These are phyloP conservation scores for Homarus gammarus DNA, from an alignment of 2,888 invertebrate species.

Conservation along the genomic window DNA sequence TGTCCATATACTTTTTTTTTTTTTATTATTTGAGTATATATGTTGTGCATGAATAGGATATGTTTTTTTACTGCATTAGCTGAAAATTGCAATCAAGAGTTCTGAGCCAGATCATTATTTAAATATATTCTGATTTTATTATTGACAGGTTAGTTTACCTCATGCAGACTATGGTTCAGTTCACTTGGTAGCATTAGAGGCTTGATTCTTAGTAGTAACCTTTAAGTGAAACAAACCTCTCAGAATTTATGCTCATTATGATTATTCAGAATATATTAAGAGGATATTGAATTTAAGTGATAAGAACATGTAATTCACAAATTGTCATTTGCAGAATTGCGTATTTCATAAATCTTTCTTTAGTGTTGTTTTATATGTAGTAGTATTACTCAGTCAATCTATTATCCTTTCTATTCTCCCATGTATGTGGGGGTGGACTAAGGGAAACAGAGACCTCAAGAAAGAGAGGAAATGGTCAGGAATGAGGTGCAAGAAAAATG, in stretches of 20 bases:
- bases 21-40: constrained; percentile 27
- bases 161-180: not conserved
- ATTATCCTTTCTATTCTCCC: no score
- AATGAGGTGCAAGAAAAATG: no score
- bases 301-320: no score
- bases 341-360: no score
- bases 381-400: no score
- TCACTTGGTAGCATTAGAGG: not conserved
- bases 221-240: not conserved
- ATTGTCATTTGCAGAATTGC: no score
- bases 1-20: constrained; percentile 54
- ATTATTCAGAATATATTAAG: no score
- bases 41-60: constrained; percentile 57
- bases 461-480: no score
- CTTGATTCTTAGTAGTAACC: constrained; percentile 12
- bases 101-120: constrained; percentile 16
- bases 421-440: no score
- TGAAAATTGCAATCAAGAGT: constrained; percentile 27
- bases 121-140: not conserved
- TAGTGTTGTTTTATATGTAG: no score
- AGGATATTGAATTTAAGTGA: no score
- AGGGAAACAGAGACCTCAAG: no score
- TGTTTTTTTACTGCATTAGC: constrained; percentile 48
- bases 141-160: not conserved
- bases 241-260: not conserved